phyloP scores from a whole-genome alignment of 2,888 invertebrate species.

The Himalopsyche anomala region DNA sequence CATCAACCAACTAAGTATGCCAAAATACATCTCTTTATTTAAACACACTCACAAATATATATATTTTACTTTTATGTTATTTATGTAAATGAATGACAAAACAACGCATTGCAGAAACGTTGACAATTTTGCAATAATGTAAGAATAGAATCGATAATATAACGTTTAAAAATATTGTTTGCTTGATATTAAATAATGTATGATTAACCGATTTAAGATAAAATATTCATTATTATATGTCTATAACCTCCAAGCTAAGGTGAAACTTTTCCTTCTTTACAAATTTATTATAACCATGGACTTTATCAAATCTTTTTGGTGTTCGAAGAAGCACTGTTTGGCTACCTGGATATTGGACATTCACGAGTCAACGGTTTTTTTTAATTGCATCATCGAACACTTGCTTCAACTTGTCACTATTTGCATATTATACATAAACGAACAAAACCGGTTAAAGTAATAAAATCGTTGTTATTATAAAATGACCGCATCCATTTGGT shows the following conservation, averaged over 20 bases:
- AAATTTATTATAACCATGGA: background rate
- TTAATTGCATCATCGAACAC: constrained; percentile 32
- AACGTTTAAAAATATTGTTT: background rate
- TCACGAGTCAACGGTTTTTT: background rate
- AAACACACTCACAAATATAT: too few relatives aligned
- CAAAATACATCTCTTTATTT: too few relatives aligned
- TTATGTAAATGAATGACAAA: background rate
- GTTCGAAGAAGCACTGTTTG: background rate
- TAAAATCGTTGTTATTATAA: background rate
- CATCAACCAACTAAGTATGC: too few relatives aligned
- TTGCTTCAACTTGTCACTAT: constrained; percentile 8
- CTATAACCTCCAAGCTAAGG: background rate
- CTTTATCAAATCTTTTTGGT: background rate
- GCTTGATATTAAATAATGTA: background rate
- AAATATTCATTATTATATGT: background rate
- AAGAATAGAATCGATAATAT: background rate
- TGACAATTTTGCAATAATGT: background rate
- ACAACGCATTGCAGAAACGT: background rate
- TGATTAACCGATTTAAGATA: background rate
- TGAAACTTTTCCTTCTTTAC: background rate
- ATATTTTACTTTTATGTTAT: background rate
- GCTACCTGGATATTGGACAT: background rate
- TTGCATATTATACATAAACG: background rate
- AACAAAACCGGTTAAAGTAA: background rate
- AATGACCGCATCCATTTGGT: background rate